Percentiles rank a stretch among this genome's conserved stretches.
Evolutionary conservation across 1,140 invertebrate species (phyloP).

Genomic region (Cydia amplana): DNA sequence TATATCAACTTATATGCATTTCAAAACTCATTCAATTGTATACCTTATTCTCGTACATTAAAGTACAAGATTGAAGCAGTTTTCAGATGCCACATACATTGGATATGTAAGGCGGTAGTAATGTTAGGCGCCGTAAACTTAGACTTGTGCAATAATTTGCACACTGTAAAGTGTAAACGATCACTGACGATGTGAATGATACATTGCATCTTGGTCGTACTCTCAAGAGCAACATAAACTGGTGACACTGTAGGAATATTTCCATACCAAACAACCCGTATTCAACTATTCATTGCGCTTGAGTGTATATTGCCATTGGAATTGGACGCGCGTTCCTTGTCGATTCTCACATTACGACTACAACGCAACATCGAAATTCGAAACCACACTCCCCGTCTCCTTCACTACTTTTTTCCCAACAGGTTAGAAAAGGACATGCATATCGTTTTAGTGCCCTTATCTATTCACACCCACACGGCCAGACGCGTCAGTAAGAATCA

Average conservation of each 20-base stretch:
- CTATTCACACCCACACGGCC: conserved; percentile 9
- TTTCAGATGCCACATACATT: neutral
- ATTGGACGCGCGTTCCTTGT: neutral
- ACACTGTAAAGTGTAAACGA: neutral
- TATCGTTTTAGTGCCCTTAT: conserved; percentile 13
- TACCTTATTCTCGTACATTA: neutral
- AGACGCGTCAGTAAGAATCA: conserved; percentile 45
- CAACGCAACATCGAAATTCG: conserved; percentile 4
- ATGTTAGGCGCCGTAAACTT: neutral
- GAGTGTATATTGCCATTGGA: neutral
- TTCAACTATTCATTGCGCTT: too few relatives aligned
- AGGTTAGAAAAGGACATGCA: neutral
- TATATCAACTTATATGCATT: neutral
- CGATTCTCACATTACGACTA: conserved; percentile 6
- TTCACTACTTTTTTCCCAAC: neutral
- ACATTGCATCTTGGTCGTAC: conserved; percentile 2
- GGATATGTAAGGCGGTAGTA: neutral
- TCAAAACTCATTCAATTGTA: neutral
- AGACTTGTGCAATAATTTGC: conserved; percentile 24
- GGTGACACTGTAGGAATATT: too few relatives aligned
- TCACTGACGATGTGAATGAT: conserved; percentile 9
- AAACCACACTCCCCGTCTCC: neutral
- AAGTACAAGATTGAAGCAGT: neutral
- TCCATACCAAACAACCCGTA: too few relatives aligned
- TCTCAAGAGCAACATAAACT: too few relatives aligned